These are phyloP conservation scores for Triplophysa siluroides DNA, from an alignment of 2,113 vertebrate genomes.

Conservation along the genomic window DNA sequence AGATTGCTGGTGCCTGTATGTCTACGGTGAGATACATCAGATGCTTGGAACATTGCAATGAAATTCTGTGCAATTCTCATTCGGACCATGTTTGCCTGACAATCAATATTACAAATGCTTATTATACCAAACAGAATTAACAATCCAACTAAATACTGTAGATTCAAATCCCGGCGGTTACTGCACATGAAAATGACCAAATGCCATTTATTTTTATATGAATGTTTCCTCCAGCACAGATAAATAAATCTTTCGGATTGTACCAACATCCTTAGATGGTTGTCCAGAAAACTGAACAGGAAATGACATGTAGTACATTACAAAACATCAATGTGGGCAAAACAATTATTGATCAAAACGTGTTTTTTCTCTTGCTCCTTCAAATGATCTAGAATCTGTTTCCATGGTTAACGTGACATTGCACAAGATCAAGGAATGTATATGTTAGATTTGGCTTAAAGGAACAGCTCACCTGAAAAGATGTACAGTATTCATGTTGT, in stretches of 20 bases:
- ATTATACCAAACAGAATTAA: neutral
- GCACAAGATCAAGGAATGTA: neutral
- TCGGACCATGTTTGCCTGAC: constrained; percentile 49
- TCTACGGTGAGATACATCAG: constrained; percentile 45
- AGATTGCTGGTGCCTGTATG: constrained; percentile 49
- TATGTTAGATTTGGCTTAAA: no score
- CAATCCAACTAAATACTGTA: neutral
- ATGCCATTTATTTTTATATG: neutral
- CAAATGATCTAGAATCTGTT: constrained; percentile 4
- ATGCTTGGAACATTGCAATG: constrained; percentile 56
- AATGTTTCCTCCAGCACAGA: neutral
- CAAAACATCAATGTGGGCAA: neutral
- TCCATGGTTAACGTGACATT: constrained; percentile 23
- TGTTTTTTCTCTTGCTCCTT: neutral
- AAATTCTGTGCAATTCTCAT: constrained; percentile 54
- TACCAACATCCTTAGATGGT: neutral
- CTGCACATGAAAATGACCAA: neutral
- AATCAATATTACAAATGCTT: constrained; percentile 37
- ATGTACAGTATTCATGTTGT: neutral
- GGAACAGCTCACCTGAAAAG: no score
- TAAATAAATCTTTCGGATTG: constrained; percentile 9
- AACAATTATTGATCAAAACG: neutral
- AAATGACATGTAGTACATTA: constrained; percentile 12
- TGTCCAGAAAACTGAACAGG: neutral
- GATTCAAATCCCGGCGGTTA: neutral